These are phyloP conservation scores for Pica pica DNA, from an alignment of 2,113 vertebrate genomes.

Conservation along the genomic window DNA sequence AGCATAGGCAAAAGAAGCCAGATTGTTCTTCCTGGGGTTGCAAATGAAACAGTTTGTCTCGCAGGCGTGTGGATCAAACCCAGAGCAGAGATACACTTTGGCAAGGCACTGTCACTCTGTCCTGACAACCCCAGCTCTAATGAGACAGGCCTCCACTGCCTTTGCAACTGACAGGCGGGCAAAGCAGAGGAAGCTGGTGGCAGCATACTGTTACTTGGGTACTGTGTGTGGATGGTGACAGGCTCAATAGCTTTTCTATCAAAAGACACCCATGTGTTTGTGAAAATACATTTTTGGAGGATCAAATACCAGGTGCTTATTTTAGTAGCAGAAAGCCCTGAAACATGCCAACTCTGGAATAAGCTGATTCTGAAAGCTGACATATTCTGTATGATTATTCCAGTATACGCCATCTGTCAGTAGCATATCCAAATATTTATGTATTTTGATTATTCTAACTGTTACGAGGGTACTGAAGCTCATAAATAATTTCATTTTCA, in stretches of 20 bases:
- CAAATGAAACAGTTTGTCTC: background rate
- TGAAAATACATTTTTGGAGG: slow-evolving; percentile 46
- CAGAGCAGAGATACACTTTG: fast-evolving
- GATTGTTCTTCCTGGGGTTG: background rate
- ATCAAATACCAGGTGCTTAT: slow-evolving; percentile 50
- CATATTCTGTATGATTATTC: slow-evolving; percentile 47
- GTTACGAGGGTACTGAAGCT: background rate
- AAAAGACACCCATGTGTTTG: slow-evolving; percentile 33
- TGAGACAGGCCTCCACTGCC: background rate
- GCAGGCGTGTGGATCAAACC: background rate
- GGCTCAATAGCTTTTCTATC: slow-evolving; percentile 37
- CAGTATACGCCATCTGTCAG: slow-evolving; percentile 42
- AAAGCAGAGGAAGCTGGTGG: background rate
- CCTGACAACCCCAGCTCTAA: background rate
- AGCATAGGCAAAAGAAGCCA: background rate
- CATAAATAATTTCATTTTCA: slow-evolving; percentile 19
- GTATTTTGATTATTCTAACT: slow-evolving; percentile 51
- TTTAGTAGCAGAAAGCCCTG: slow-evolving; percentile 43
- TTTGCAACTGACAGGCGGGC: fast-evolving
- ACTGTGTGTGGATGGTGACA: background rate
- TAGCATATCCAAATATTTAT: slow-evolving; percentile 59
- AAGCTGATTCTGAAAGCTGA: slow-evolving; percentile 36
- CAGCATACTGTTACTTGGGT: background rate
- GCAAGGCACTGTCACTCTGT: background rate
- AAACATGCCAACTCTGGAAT: slow-evolving; percentile 31